These are phyloP conservation scores for Okamejei kenojei DNA, from an alignment of 2,797 vertebrate species.

Conservation along the genomic window DNA sequence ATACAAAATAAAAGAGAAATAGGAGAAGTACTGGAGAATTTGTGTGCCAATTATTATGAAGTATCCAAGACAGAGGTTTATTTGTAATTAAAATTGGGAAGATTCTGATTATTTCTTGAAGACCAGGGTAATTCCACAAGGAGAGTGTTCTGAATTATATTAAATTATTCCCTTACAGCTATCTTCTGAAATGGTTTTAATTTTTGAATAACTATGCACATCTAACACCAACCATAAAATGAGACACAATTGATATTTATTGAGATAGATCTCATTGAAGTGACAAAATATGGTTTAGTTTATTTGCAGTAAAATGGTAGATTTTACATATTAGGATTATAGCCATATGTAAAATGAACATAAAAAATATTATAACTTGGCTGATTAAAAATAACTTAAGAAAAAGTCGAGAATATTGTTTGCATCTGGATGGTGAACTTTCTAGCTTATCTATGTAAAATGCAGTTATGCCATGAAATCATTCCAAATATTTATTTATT, in stretches of 20 bases:
- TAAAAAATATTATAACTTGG: neutral
- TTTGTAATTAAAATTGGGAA: constrained; percentile 4
- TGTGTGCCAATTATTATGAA: neutral
- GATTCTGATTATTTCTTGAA: neutral
- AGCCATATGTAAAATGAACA: neutral
- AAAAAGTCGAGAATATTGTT: neutral
- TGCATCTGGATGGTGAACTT: neutral
- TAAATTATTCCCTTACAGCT: neutral
- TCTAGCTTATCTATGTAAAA: neutral
- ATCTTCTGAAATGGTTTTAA: neutral
- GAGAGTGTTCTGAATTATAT: neutral
- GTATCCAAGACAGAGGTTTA: neutral
- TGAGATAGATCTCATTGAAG: neutral
- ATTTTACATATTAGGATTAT: neutral
- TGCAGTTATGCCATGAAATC: neutral
- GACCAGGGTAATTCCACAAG: neutral
- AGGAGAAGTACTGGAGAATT: neutral
- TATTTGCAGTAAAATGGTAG: neutral
- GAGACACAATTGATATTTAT: neutral
- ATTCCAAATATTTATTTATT: neutral
- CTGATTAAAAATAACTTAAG: neutral
- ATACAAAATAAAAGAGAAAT: neutral
- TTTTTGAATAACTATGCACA: neutral
- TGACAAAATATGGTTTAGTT: neutral
- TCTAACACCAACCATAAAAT: neutral